Base-by-base conservation (phyloP, 1,140 invertebrate genomes). In the Brachionus calyciflorus region DNA sequence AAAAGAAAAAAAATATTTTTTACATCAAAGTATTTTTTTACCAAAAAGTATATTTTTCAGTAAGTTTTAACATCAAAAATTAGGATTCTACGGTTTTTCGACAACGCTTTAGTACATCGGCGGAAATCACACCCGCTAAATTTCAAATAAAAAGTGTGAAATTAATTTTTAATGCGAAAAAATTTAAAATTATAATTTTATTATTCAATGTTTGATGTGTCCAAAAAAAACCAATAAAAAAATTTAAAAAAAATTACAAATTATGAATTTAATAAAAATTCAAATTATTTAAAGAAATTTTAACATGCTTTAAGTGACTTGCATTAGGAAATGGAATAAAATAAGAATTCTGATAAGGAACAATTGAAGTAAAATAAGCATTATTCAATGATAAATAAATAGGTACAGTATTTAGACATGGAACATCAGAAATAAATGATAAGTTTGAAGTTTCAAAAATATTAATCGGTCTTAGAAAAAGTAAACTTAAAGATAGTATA, bases 341-440 rank as follows among this genome's bases (percentile, higher is more conserved):
- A n/a, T n/a, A n/a, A n/a, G n/a, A n/a, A n/a, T n/a, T n/a, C n/a
- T n/a, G n/a, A n/a, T n/a, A 44, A 44, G 41, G 41, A 53, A 53
- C 26, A 53, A 53, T 26, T 24, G 1, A 12, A 6, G 49, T 53
- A 26, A 53, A 53, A 53, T 53, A n/a, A 44, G 5, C 41, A 44
- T 44, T 44, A 44, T 44, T 44, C n/a, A 44, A 44, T 44, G 41
- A 44, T 57, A 57, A 30, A 57, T 57, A 57, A 14, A 57, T 30
- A 57, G 53, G 53, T n/a, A n/a, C 26, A 30, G 2, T 33, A 57
- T 57, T 57, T 57, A 28, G 28, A 30, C 53, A 1, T 28, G 53
- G 28, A 57, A 57, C 30, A 57, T 57, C 53, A 28, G 24, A 30
- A 57, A 33, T 28, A 57, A 57, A 57, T 30, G 53, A 57, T 14